phyloP scores from a whole-genome alignment of 2,888 invertebrate genomes.

The Leucoma salicis region DNA sequence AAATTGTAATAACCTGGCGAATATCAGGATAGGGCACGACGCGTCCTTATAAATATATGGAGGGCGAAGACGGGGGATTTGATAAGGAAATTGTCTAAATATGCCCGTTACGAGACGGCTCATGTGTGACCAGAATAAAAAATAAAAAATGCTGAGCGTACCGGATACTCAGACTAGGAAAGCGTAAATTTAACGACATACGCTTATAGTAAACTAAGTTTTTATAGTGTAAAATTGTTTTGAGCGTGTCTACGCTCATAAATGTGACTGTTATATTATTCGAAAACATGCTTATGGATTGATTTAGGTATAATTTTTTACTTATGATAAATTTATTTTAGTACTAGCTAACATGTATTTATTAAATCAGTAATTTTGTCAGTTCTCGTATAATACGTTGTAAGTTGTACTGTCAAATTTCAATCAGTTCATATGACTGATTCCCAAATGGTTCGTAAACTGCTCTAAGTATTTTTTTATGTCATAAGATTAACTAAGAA shows the following conservation, averaged over 20 bases:
- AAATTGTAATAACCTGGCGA: conserved; percentile 80
- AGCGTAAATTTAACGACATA: conserved; percentile 31
- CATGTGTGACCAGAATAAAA: conserved; percentile 37
- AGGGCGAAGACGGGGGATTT: conserved; percentile 63
- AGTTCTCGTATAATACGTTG: too few species aligned
- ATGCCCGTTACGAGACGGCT: conserved; percentile 48
- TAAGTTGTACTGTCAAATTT: too few species aligned
- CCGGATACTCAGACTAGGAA: conserved; percentile 22
- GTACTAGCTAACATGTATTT: too few species aligned
- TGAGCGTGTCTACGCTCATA: conserved; percentile 13
- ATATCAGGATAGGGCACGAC: conserved; percentile 63
- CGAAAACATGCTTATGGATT: too few species aligned
- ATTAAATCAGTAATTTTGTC: too few species aligned
- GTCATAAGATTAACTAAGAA: too few species aligned
- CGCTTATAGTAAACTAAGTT: conserved; percentile 6
- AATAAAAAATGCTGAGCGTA: conserved; percentile 13
- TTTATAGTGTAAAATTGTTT: conserved; percentile 25
- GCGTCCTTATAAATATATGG: conserved; percentile 55
- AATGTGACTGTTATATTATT: conserved; percentile 13
- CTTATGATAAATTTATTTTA: too few species aligned
- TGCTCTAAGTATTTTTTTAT: too few species aligned
- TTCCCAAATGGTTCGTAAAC: too few species aligned
- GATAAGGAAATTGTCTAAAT: conserved; percentile 77
- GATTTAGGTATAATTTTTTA: not conserved
- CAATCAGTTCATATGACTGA: too few species aligned